Conservation (phyloP, 2,797 vertebrate species). For the Oreochromis grahami region DNA sequence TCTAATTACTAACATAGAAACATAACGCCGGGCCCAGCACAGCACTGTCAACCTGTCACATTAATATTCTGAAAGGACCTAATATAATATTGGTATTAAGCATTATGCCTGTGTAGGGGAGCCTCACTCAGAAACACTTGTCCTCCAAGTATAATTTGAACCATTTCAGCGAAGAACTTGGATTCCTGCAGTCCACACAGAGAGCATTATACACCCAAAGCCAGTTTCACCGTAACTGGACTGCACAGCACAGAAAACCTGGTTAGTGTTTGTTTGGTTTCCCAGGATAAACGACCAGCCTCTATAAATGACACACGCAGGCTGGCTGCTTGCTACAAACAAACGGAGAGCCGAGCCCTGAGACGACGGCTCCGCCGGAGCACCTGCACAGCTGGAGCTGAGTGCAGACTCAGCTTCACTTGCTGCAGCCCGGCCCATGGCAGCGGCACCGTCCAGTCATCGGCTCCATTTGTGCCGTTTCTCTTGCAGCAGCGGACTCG, state of each 20-base stretch:
- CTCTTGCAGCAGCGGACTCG: neutral
- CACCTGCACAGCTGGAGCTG: neutral
- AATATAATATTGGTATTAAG: neutral
- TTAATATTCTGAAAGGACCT: fast-evolving
- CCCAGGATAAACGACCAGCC: neutral
- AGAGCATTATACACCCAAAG: neutral
- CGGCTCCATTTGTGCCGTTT: neutral
- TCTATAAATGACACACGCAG: neutral
- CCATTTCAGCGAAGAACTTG: neutral
- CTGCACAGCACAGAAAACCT: fast-evolving
- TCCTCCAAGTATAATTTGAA: neutral
- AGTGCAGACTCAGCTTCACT: neutral
- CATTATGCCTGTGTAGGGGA: neutral
- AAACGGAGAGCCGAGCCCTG: neutral
- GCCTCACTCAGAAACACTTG: neutral
- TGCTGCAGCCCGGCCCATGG: neutral
- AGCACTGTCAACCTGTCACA: neutral
- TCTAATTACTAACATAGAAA: neutral
- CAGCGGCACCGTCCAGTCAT: neutral
- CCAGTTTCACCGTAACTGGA: neutral
- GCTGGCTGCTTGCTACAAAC: neutral
- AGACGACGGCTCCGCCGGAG: neutral
- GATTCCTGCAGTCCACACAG: neutral
- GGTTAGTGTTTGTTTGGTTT: neutral
- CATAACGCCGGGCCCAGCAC: fast-evolving